These are phyloP conservation scores for Gymnarchus niloticus DNA, from an alignment of 2,113 vertebrate species.

Conservation along the genomic window DNA sequence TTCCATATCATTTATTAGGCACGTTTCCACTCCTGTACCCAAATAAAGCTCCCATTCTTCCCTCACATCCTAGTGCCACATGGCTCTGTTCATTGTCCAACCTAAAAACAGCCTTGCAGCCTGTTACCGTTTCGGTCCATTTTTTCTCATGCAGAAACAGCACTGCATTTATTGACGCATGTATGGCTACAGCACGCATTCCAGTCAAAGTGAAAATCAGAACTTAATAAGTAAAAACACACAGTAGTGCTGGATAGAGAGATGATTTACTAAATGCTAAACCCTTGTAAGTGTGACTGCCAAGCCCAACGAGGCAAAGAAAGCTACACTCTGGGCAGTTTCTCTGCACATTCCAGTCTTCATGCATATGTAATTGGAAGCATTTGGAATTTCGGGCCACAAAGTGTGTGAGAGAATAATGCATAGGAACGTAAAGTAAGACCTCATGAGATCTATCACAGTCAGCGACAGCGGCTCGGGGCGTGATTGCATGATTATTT, in stretches of 20 bases:
- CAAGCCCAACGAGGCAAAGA: background rate
- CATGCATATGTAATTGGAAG: background rate
- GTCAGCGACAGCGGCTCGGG: background rate
- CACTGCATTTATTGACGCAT: background rate
- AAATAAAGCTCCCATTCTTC: background rate
- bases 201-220: background rate
- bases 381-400: background rate
- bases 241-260: background rate
- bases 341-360: background rate
- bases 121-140: background rate
- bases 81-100: background rate
- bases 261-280: constrained; percentile 4
- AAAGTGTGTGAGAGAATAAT: background rate
- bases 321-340: background rate
- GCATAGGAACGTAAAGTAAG: background rate
- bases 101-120: background rate
- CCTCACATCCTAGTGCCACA: background rate
- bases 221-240: background rate
- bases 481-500: constrained; percentile 8
- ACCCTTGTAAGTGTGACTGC: background rate
- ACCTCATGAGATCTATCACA: constrained; percentile 12
- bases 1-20: background rate
- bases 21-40: background rate
- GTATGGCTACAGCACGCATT: background rate
- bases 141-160: background rate